Evolutionary conservation across 2,113 vertebrate genomes (phyloP).

Genomic region (Centropristis striata): DNA sequence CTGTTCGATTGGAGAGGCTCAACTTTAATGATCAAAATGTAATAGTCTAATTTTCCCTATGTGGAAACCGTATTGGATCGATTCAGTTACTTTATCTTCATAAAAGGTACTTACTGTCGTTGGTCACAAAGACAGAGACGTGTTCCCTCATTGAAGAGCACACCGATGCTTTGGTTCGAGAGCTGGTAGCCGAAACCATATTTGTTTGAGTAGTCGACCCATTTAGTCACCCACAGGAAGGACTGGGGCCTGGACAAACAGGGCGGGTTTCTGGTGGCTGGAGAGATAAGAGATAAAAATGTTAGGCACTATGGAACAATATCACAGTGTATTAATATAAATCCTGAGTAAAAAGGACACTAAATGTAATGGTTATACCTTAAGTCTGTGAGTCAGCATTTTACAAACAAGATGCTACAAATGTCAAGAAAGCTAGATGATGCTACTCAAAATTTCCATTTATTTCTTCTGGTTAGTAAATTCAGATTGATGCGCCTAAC

Average conservation of each 20-base stretch:
- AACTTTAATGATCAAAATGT: too few species aligned
- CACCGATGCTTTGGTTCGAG: slow-evolving; percentile 93
- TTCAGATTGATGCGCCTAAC: background rate
- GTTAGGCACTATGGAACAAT: background rate
- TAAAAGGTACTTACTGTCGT: slow-evolving; percentile 87
- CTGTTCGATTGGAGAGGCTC: too few species aligned
- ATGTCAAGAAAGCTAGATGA: background rate
- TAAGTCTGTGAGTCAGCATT: background rate
- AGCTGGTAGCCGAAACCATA: slow-evolving; percentile 98
- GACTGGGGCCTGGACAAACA: slow-evolving; percentile 91
- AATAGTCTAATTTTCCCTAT: too few species aligned
- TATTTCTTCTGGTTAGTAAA: background rate
- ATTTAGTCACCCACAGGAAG: slow-evolving; percentile 98
- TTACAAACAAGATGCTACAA: background rate
- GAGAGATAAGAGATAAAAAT: slow-evolving; percentile 16
- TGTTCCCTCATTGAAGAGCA: slow-evolving; percentile 97
- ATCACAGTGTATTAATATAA: background rate
- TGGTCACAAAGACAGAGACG: slow-evolving; percentile 94
- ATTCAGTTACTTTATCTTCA: too few species aligned
- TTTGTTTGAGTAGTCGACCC: slow-evolving; percentile 99
- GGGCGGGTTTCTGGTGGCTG: slow-evolving; percentile 92
- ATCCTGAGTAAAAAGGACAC: background rate
- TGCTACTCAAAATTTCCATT: background rate
- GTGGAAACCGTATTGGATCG: background rate
- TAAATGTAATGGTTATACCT: background rate